Evolutionary conservation across 2,888 invertebrate genomes (phyloP).

Genomic region (Nebria salina): DNA sequence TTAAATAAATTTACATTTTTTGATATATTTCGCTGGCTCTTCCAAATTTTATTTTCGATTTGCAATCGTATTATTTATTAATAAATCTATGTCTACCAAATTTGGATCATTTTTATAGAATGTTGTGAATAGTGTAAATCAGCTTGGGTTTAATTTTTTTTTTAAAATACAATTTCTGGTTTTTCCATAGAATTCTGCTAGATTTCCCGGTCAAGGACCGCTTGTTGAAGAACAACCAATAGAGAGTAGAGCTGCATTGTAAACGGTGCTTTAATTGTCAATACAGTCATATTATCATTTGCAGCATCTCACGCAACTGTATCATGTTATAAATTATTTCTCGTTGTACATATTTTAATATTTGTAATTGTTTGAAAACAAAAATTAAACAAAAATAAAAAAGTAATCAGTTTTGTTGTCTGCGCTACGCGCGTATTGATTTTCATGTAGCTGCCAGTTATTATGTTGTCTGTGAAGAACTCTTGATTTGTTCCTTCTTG

Average conservation of each 20-base stretch:
- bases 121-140: background rate
- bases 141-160: background rate
- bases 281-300: slow-evolving; percentile 14
- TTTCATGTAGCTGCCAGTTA: slow-evolving; percentile 8
- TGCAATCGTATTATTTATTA: too few relatives aligned
- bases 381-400: slow-evolving; percentile 9
- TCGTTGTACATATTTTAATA: slow-evolving; percentile 13
- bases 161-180: background rate
- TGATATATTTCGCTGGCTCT: too few relatives aligned
- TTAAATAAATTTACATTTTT: slow-evolving; percentile 11
- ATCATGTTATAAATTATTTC: slow-evolving; percentile 24
- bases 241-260: slow-evolving; percentile 27
- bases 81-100: too few relatives aligned
- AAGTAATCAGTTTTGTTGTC: background rate
- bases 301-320: slow-evolving; percentile 16
- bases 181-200: slow-evolving; percentile 70
- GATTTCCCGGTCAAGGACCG: slow-evolving; percentile 65
- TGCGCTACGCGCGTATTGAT: slow-evolving; percentile 35
- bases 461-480: background rate
- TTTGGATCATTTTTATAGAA: background rate
- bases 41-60: too few relatives aligned
- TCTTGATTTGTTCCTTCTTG: slow-evolving; percentile 4
- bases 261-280: slow-evolving; percentile 38
- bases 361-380: slow-evolving; percentile 11
- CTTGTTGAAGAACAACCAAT: slow-evolving; percentile 54